phyloP scores from a whole-genome alignment of 2,888 invertebrate genomes.

The Elmis aenea region DNA sequence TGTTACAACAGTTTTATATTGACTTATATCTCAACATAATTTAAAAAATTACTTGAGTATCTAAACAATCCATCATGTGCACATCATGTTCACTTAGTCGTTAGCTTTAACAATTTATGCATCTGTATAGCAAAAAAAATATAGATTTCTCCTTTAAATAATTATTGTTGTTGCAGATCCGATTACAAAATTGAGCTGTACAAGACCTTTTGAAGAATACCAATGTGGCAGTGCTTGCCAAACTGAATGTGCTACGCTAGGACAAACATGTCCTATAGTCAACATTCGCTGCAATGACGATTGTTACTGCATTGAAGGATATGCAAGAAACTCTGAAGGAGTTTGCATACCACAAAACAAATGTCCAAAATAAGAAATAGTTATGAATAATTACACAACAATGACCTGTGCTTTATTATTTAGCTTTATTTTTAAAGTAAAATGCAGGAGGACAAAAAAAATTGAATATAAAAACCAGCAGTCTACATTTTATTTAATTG shows the following conservation, averaged over 20 bases:
- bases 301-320: slow-evolving; percentile 22
- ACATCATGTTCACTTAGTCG: too few species aligned
- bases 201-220: slow-evolving; percentile 18
- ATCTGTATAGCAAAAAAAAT: too few species aligned
- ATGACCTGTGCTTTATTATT: too few species aligned
- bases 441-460: slow-evolving; percentile 15
- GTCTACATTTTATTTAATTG: slow-evolving; percentile 46
- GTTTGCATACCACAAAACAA: slow-evolving; percentile 7
- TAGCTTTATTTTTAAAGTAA: not conserved
- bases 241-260: slow-evolving; percentile 14
- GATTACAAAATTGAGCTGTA: not conserved
- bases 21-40: too few species aligned
- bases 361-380: slow-evolving; percentile 3
- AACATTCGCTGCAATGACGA: slow-evolving; percentile 15
- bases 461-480: slow-evolving; percentile 40
- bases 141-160: too few species aligned
- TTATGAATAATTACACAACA: too few species aligned
- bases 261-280: slow-evolving; percentile 17
- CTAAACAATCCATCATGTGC: too few species aligned
- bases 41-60: too few species aligned
- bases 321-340: slow-evolving; percentile 13
- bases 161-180: not conserved
- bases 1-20: too few species aligned
- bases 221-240: slow-evolving; percentile 22
- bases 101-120: too few species aligned